These are phyloP conservation scores for Brachionus rotundiformis DNA, from an alignment of 1,140 invertebrate species.

Conservation along the genomic window DNA sequence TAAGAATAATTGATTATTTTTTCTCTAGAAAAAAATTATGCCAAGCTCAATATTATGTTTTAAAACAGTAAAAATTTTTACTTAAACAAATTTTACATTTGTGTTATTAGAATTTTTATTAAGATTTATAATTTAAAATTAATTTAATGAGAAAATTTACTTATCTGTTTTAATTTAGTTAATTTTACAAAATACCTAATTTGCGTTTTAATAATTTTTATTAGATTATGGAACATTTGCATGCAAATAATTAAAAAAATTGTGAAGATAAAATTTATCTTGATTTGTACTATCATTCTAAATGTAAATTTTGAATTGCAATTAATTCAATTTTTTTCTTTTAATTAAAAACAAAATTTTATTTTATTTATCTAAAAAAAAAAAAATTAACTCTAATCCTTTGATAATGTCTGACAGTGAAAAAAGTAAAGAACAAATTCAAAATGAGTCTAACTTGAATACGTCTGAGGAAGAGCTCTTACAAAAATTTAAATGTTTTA, in stretches of 20 bases:
- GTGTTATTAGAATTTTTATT: neutral
- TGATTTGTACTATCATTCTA: neutral
- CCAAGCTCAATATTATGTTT: neutral
- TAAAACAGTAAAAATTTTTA: neutral
- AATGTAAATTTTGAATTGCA: slow-evolving; percentile 14
- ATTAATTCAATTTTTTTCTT: neutral
- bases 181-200: too few relatives aligned
- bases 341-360: slow-evolving; percentile 5
- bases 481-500: slow-evolving; percentile 31
- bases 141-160: too few relatives aligned
- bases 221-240: neutral
- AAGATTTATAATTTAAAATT: neutral
- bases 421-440: neutral
- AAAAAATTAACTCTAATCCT: neutral
- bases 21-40: neutral
- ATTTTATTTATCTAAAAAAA: neutral
- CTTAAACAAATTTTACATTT: neutral
- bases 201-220: neutral
- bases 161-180: too few relatives aligned
- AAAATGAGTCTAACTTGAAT: neutral
- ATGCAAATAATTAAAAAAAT: neutral
- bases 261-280: neutral
- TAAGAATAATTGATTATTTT: neutral
- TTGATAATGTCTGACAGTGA: neutral
- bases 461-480: neutral